Base-by-base conservation (phyloP, 1,140 invertebrate genomes). In the Nymphalis io region DNA sequence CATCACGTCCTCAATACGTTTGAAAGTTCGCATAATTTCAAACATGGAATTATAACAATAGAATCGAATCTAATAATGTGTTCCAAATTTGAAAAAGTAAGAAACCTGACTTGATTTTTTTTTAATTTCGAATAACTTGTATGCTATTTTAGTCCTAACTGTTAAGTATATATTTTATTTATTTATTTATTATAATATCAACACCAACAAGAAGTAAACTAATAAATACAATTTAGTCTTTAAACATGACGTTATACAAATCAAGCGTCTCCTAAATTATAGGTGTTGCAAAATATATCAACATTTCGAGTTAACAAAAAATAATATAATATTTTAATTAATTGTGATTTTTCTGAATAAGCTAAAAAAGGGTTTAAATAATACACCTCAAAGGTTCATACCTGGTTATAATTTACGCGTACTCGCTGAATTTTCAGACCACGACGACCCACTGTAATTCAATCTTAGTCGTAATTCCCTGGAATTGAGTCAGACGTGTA, bases 391-490 rank as follows among this genome's bases (percentile, higher is more conserved):
- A 33, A 57, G 15, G 51, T 15, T 51, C 46, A 27, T 15, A 21
- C 57, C 51, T 39, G 12, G 39, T 42, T 66, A 59, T 58, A 21
- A 59, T 58, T 53, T 33, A 33, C 12, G 46, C 27, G 66, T 70
- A 60, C 53, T 59, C 62, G 16, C 51, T 59, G 63, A 64, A 67
- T 74, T 74, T 74, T 74, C 72, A 71, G 68, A 74, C 72, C 72
- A 71, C 68, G 64, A 71, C 72, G 64, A 63, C 48, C 62, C 62
- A 39, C 53, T 68, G 72, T 74, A 74, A 74, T 70, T 74, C 68
- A 74, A 74, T 74, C 64, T 68, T 61, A 46, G 44, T 21, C 38
- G 68, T 74, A 74, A 74, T 74, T 55, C 64, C 21, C 55, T 67
- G 42, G 53, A 71, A 74, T 71, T 71, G 72, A 67, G 64, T 70